These are phyloP conservation scores for Phocoena phocoena DNA, from an alignment of 2,113 vertebrate species.

Conservation along the genomic window DNA sequence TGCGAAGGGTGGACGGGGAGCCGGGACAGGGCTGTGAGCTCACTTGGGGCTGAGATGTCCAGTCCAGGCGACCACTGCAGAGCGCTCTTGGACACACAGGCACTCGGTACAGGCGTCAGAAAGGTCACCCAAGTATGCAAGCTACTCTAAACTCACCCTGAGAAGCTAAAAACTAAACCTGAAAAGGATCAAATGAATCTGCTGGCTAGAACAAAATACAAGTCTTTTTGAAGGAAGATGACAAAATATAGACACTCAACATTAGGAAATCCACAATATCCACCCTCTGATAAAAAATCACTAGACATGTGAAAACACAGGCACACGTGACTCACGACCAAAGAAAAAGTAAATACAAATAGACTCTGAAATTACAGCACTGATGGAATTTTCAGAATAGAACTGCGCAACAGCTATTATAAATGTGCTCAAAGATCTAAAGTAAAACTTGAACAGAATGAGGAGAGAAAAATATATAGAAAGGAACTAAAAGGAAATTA, in stretches of 20 bases:
- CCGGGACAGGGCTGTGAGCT: neutral
- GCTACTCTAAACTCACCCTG: neutral
- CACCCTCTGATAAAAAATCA: neutral
- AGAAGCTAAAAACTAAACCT: neutral
- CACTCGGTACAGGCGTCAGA: neutral
- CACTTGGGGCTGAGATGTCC: neutral
- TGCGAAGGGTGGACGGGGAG: no score
- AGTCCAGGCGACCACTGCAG: neutral
- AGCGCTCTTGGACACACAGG: no score
- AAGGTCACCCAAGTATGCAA: neutral
- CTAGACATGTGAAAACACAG: neutral
- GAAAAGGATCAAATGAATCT: neutral
- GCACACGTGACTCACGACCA: neutral
- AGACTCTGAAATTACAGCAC: neutral
- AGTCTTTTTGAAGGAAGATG: neutral
- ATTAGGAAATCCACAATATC: neutral
- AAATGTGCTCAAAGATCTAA: no score
- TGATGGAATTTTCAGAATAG: neutral
- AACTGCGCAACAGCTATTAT: neutral
- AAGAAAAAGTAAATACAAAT: neutral
- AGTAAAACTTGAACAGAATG: no score
- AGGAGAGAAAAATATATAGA: neutral
- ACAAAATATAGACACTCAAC: neutral
- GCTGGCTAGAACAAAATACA: neutral
- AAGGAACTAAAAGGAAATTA: neutral